Evolutionary conservation across 2,888 invertebrate genomes (phyloP), one percentile per base, ranked within the genome.

Genomic region (Agelastica alni): DNA sequence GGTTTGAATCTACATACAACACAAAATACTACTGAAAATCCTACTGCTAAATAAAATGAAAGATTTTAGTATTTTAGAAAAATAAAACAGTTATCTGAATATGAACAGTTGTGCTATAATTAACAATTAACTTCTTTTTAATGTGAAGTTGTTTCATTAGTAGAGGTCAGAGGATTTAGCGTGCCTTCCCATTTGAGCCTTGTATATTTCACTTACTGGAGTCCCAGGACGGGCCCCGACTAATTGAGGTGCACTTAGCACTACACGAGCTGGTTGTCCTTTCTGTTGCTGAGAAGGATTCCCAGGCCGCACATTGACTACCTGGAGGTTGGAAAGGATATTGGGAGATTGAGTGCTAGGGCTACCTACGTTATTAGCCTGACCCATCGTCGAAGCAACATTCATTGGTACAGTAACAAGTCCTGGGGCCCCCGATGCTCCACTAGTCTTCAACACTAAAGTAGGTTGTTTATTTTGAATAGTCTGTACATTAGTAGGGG

Each of bases 301-400:
- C 58, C 85, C 86, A 47, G 89, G 87, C 65, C 92, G 83, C 82
- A 91, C 89, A 77, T 92, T 93, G 66, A 93, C 82, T 72, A 93
- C 89, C 78, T 91, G 90, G 70, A 93, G 89, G 78, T 89, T 90
- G 70, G 77, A 76, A 60, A 77, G 75, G 75, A 77, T 73, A 67
- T 73, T 73, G 63, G 73, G 68, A 63, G 71, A 72, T 66, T 75
- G 75, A 60, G 75, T 72, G 60, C 65, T 63, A 43, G 62, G 57
- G 59, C 73, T 73, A 76, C 78, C 77, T 71, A 79, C 77, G 68
- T 76, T 77, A 66, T 78, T 78, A 60, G 76, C 73, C 65, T 75
- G 76, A 54, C 72, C 74, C 76, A 81, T 79, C 60, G 82, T 81
- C 61, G 87, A 83, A 64, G 79, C 83, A 49, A 83, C 84, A 60